Evolutionary conservation across 2,113 vertebrate genomes (phyloP).

Genomic region (Tachycineta bicolor): DNA sequence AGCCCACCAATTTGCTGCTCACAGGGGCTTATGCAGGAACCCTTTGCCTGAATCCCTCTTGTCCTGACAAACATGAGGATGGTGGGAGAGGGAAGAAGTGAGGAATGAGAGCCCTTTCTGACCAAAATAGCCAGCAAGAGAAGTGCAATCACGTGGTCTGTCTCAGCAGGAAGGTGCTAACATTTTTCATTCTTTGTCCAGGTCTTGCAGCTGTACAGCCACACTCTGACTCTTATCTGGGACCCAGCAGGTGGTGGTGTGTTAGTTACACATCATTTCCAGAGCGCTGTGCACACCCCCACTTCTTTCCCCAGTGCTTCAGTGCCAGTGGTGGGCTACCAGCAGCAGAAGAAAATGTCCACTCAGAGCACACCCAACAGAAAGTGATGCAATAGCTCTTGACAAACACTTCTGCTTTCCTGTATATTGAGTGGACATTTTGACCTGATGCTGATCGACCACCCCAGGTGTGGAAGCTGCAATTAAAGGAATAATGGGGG

Average conservation of each 20-base stretch:
- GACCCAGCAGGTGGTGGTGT: not conserved
- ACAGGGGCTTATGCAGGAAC: not conserved
- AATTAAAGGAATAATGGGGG: not conserved
- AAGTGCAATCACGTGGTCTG: not conserved
- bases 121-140: not conserved
- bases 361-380: not conserved
- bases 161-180: not conserved
- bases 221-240: not conserved
- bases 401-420: not conserved
- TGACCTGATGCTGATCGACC: not conserved
- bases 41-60: not conserved
- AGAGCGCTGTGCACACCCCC: not conserved
- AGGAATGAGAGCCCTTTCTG: not conserved
- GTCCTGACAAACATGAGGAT: not conserved
- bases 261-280: not conserved
- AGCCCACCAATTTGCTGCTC: not conserved
- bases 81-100: not conserved
- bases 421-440: not conserved
- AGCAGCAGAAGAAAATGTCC: not conserved
- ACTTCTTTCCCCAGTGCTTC: not conserved
- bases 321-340: accelerated
- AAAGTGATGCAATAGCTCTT: not conserved
- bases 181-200: not conserved
- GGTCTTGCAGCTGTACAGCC: not conserved
- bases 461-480: not conserved